Evolutionary conservation across 1,140 invertebrate species (phyloP).

Genomic region (Cherax destructor): DNA sequence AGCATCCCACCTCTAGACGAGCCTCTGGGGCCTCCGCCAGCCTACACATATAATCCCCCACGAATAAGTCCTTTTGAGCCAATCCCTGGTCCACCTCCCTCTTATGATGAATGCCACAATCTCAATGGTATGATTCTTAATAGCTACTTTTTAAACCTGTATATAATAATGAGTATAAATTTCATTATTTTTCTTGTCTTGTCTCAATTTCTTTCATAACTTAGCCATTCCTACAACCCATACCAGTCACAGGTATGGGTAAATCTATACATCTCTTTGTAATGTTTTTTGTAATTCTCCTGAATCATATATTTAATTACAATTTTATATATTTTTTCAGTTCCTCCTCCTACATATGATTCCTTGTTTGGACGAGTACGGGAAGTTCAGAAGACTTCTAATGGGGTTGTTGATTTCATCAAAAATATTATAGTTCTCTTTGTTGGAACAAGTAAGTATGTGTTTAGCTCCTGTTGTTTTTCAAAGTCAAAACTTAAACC

Average conservation of each 20-base stretch:
- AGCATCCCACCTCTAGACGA: conserved; percentile 24
- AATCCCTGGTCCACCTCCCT: conserved; percentile 59
- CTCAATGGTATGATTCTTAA: conserved; percentile 48
- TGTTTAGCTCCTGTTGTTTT: not conserved
- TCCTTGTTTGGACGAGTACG: conserved; percentile 82
- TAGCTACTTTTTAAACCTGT: too few relatives aligned
- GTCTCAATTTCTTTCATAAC: too few relatives aligned
- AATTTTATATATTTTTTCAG: conserved; percentile 74
- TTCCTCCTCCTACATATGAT: conserved; percentile 82
- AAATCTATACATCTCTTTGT: too few relatives aligned
- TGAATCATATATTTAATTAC: not conserved
- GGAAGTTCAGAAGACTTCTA: conserved; percentile 80
- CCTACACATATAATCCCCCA: not conserved
- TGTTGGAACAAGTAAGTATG: conserved; percentile 80
- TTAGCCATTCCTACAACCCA: too few relatives aligned
- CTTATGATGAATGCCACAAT: conserved; percentile 70
- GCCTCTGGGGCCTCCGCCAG: not conserved
- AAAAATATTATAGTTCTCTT: conserved; percentile 81
- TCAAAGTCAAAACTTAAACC: not conserved
- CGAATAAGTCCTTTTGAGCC: not conserved
- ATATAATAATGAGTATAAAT: not conserved
- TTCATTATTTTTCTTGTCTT: not conserved
- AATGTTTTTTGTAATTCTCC: too few relatives aligned
- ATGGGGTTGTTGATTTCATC: conserved; percentile 80
- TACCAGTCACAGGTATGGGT: too few relatives aligned